Percentiles rank a stretch among this genome's conserved stretches.
Conservation (phyloP, 1,140 invertebrate genomes). For the Drosophila lacteicornis region DNA sequence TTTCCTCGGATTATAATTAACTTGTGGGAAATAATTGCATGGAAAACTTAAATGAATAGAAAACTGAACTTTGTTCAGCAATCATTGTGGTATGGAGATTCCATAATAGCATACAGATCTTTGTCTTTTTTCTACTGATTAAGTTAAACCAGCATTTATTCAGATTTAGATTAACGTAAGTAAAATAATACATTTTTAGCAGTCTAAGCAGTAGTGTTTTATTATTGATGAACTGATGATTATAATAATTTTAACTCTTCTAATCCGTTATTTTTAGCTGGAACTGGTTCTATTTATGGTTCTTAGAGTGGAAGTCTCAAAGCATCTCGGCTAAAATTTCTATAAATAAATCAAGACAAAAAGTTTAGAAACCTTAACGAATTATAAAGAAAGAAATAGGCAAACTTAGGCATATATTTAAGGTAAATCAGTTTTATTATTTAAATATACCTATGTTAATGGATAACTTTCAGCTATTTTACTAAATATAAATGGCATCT, state of each 20-base stretch:
- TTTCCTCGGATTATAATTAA: constrained; percentile 8
- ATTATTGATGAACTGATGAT: no score
- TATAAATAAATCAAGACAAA: not conserved
- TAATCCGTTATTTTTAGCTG: not conserved
- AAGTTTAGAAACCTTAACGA: not conserved
- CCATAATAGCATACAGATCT: not conserved
- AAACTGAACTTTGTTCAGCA: constrained; percentile 8
- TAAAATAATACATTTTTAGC: not conserved
- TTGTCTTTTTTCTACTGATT: not conserved
- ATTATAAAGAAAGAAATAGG: not conserved
- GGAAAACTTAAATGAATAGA: constrained; percentile 5
- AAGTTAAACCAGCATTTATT: not conserved
- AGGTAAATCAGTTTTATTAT: constrained; percentile 20
- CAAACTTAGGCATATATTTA: not conserved
- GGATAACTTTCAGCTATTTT: not conserved
- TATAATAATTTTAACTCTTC: not conserved
- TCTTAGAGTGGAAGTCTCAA: not conserved
- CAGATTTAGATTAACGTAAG: not conserved
- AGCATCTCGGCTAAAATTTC: not conserved
- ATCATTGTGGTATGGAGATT: not conserved
- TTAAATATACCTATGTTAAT: not conserved
- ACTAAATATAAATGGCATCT: not conserved
- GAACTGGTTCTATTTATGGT: not conserved
- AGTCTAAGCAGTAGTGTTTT: not conserved
- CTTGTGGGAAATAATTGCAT: constrained; percentile 9